Percentiles rank a stretch among this genome's conserved stretches.
Evolutionary conservation across 1,140 invertebrate genomes (phyloP).

Genomic region (Mya arenaria): DNA sequence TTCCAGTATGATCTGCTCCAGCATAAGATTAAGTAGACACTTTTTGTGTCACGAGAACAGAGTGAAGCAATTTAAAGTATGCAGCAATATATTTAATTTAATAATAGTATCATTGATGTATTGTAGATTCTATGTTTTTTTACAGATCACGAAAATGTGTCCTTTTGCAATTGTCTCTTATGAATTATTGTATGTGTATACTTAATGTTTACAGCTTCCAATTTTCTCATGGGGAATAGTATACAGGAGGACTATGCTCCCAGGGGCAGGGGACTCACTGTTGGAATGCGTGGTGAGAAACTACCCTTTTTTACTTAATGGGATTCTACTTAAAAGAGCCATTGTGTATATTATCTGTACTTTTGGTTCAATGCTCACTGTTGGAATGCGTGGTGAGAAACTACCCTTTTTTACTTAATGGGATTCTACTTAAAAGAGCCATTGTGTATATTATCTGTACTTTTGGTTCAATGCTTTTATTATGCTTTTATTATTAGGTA

Average conservation of each 20-base stretch:
- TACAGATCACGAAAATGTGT: not conserved
- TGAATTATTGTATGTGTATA: not conserved
- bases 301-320: too few relatives aligned
- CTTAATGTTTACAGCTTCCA: not conserved
- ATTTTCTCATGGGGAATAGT: not conserved
- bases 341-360: not conserved
- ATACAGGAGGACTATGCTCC: slow-evolving; percentile 17
- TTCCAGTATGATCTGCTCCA: too few relatives aligned
- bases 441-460: too few relatives aligned
- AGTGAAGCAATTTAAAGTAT: too few relatives aligned
- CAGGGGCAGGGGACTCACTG: slow-evolving; percentile 28
- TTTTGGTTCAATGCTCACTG: not conserved
- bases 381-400: too few relatives aligned
- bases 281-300: slow-evolving; percentile 27
- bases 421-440: too few relatives aligned
- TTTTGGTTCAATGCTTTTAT: too few relatives aligned
- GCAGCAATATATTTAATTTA: not conserved
- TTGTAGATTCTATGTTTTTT: not conserved
- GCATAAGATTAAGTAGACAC: too few relatives aligned
- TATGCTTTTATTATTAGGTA: not conserved
- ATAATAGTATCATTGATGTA: not conserved
- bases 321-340: too few relatives aligned
- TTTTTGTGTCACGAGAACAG: too few relatives aligned
- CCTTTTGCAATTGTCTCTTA: not conserved
- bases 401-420: too few relatives aligned